Evolutionary conservation across 1,140 invertebrate species (phyloP).

Genomic region (Stegodyphus dumicola): DNA sequence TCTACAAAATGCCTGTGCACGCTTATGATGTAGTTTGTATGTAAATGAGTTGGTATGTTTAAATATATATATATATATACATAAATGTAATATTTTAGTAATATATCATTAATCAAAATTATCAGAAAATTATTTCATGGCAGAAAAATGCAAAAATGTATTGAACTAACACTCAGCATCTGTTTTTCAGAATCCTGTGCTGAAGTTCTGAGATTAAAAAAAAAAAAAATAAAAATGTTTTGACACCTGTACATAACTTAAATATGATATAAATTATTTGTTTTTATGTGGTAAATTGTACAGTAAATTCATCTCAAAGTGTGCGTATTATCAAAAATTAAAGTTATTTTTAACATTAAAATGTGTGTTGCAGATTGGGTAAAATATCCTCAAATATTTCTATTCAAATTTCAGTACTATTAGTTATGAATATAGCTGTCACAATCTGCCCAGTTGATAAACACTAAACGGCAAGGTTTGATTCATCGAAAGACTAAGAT

Average conservation of each 20-base stretch:
- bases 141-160: not conserved
- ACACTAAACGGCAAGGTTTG: too few relatives aligned
- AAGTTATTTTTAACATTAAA: too few relatives aligned
- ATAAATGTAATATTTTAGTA: slow-evolving; percentile 1
- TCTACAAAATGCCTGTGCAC: not conserved
- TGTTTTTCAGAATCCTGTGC: not conserved
- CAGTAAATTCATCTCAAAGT: too few relatives aligned
- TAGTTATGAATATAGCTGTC: too few relatives aligned
- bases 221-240: not conserved
- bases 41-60: not conserved
- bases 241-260: not conserved
- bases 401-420: too few relatives aligned
- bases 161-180: not conserved
- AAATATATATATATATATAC: slow-evolving; percentile 1
- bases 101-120: not conserved
- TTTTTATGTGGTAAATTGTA: too few relatives aligned
- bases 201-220: not conserved
- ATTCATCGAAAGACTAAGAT: too few relatives aligned
- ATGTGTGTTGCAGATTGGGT: too few relatives aligned
- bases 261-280: too few relatives aligned
- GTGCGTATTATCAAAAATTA: too few relatives aligned
- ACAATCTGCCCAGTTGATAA: too few relatives aligned
- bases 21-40: not conserved
- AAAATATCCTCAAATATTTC: too few relatives aligned
- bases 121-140: not conserved